These are phyloP conservation scores for Mycteria americana DNA, from an alignment of 2,797 vertebrate genomes.

Conservation along the genomic window DNA sequence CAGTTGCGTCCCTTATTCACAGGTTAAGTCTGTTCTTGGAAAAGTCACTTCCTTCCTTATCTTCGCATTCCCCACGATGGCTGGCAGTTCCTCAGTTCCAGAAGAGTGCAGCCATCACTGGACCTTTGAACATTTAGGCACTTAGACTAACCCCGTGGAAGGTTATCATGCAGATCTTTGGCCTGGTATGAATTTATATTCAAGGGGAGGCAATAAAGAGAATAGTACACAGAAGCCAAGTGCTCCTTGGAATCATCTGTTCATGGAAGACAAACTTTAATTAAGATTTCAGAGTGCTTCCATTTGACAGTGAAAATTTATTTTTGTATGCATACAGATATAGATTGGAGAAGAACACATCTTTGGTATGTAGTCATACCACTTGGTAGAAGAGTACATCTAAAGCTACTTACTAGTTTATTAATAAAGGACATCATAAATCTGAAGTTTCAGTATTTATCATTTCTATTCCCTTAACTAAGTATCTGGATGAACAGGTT, in stretches of 20 bases:
- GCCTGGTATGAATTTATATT: neutral
- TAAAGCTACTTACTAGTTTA: neutral
- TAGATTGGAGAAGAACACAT: neutral
- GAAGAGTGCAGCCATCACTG: neutral
- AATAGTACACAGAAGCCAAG: neutral
- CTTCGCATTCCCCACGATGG: rapidly evolving
- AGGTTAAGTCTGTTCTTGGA: neutral
- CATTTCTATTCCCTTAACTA: neutral
- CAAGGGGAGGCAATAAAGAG: neutral
- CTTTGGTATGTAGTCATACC: neutral
- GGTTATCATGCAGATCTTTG: neutral
- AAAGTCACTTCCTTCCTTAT: neutral
- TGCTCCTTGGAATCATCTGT: neutral
- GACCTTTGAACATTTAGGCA: neutral
- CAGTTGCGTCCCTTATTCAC: neutral
- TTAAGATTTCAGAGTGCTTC: neutral
- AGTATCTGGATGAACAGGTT: neutral
- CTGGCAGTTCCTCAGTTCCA: neutral
- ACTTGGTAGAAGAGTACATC: neutral
- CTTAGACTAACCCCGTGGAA: neutral
- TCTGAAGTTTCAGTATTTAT: neutral
- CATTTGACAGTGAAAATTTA: neutral
- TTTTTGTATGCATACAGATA: neutral
- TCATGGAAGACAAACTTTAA: neutral
- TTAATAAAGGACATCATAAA: neutral